Base-by-base conservation (phyloP, 2,113 vertebrate genomes). In the Pithys albifrons region DNA sequence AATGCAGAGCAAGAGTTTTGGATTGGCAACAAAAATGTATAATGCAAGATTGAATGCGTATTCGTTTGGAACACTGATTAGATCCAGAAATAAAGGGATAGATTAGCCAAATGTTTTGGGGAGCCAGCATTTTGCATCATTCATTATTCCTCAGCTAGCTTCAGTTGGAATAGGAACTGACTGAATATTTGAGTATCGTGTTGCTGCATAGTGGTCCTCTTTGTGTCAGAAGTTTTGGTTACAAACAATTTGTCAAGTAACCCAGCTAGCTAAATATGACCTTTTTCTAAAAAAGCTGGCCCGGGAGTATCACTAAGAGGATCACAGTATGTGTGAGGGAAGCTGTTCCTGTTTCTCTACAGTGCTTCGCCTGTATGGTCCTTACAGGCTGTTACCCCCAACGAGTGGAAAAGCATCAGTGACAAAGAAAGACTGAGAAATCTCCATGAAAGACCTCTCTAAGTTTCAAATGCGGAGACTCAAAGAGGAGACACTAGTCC, bases 21-120 rank as follows among this genome's bases (percentile, higher is more conserved):
- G 82, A 93, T 78, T n/a, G 16, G 49, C 35, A 58, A 70, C 88
- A 96, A 82, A 75, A 96, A 69, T 31, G 52, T 46, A 59, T 61
- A 79, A 85, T 54, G 58, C 33, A 65, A 69, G 65, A 79, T 65
- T 57, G 70, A 62, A 61, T 3, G 10, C 65, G 35, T 84, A 79
- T 87, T 95, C 65, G 49, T 78, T 92, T 67, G 29, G 93, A 95
- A 87, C 81, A 76, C 70, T 70, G 80, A 92, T 94, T 91, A 87
- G 69, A 92, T 89, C 25, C 87, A 95, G 91, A 91, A 96, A 94
- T 89, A 92, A 89, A 57, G 74, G 45, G 31, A 61, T 52, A 37
- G 25, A 81, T 58, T 43, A 84, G 76, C 86, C 76, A 88, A 93
- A 71, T 22, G 2, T 81, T 91, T 65, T 52, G 62, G 66, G 66